Conservation (phyloP, 2,888 invertebrate species). For the Eurois occulta region DNA sequence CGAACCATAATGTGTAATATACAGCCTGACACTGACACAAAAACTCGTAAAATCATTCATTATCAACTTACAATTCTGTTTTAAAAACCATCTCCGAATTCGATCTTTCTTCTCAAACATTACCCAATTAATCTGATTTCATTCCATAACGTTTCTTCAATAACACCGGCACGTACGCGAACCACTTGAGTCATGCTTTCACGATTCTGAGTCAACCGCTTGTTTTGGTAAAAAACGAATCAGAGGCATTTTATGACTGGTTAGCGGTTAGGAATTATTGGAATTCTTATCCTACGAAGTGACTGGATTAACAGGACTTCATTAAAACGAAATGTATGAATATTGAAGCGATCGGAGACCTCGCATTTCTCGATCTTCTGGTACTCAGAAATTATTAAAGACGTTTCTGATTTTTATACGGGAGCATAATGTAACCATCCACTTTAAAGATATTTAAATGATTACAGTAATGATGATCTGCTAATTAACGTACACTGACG, state of each 20-base stretch:
- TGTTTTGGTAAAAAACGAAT: conserved; percentile 70
- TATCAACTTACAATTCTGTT: neutral
- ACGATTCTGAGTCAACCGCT: conserved; percentile 70
- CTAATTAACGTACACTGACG: neutral
- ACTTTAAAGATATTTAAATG: neutral
- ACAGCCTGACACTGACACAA: too few relatives aligned
- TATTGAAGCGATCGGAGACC: neutral
- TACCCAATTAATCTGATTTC: conserved; percentile 27
- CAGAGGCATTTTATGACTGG: conserved; percentile 63
- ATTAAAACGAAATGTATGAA: conserved; percentile 5
- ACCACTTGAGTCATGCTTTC: conserved; percentile 73
- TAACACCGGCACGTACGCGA: conserved; percentile 36
- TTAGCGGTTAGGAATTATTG: conserved; percentile 67
- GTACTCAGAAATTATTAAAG: neutral
- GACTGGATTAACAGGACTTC: conserved; percentile 24
- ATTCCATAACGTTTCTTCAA: conserved; percentile 49
- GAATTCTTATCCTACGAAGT: conserved; percentile 58
- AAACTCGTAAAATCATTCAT: too few relatives aligned
- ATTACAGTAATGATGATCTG: neutral
- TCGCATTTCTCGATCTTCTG: neutral
- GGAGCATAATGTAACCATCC: neutral
- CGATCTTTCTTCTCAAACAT: conserved; percentile 16
- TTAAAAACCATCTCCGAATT: neutral
- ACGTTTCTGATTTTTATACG: neutral
- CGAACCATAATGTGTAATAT: too few relatives aligned